Percentiles rank a stretch among this genome's conserved stretches.
Evolutionary conservation across 2,797 vertebrate genomes (phyloP).

Genomic region (Phataginus tetradactyla): DNA sequence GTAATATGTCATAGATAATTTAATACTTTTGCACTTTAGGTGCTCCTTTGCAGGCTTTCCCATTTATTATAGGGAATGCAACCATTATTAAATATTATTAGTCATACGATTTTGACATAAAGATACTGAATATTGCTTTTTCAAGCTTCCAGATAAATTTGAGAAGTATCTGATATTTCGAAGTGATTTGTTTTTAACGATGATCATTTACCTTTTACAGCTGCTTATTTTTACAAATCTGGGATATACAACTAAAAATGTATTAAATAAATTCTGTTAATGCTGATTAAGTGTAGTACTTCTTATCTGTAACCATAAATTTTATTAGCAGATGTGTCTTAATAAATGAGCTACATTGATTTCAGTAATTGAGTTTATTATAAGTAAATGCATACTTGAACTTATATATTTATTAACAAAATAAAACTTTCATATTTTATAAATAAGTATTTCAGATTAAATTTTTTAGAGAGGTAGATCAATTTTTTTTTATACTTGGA

Average conservation of each 20-base stretch:
- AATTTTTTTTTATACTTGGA: background rate
- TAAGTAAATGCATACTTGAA: background rate
- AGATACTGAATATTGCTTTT: background rate
- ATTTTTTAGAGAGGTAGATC: background rate
- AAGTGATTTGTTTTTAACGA: background rate
- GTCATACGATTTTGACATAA: background rate
- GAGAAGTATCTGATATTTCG: background rate
- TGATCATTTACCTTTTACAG: background rate
- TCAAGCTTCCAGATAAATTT: background rate
- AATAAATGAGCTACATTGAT: background rate
- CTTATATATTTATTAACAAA: slow-evolving; percentile 5
- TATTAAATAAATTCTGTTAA: background rate
- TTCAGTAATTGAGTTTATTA: background rate
- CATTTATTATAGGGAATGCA: background rate
- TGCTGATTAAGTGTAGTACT: background rate
- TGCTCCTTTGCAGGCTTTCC: background rate
- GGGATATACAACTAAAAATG: background rate
- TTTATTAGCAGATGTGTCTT: background rate
- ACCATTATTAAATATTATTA: background rate
- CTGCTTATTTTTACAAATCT: background rate
- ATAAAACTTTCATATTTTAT: background rate
- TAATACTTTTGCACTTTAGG: background rate
- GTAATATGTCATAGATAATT: background rate
- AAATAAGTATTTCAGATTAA: background rate
- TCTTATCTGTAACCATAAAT: background rate